Percentiles rank a stretch among this genome's conserved stretches.
Evolutionary conservation across 2,888 invertebrate genomes (phyloP).

Genomic region (Erebia epiphron): DNA sequence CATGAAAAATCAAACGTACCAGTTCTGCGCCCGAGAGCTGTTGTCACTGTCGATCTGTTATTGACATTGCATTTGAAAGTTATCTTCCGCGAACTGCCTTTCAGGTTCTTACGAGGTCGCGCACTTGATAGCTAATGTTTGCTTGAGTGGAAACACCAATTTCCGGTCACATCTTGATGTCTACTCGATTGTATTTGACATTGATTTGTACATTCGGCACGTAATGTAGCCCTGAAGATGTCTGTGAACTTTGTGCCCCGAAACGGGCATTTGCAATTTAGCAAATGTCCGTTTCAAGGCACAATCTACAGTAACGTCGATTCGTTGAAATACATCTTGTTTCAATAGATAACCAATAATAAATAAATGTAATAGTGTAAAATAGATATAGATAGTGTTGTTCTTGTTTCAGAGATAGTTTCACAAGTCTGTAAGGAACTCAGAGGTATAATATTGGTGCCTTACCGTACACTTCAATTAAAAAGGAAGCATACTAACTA

Average conservation of each 20-base stretch:
- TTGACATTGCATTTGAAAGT: constrained; percentile 76
- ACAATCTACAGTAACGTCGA: not conserved
- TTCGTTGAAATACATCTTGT: not conserved
- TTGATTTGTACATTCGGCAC: constrained; percentile 2
- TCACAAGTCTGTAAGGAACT: no score
- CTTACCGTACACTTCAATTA: no score
- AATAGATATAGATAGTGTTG: no score
- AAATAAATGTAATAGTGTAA: no score
- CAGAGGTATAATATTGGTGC: no score
- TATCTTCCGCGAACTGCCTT: constrained; percentile 60
- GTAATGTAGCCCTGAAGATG: not conserved
- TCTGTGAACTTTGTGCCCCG: not conserved
- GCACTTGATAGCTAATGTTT: constrained; percentile 46
- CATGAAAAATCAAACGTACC: constrained; percentile 38
- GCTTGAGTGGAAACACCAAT: constrained; percentile 18
- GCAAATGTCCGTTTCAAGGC: no score
- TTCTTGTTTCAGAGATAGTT: no score
- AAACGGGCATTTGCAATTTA: no score
- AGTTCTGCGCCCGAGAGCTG: constrained; percentile 26
- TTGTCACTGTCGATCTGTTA: constrained; percentile 49
- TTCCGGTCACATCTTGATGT: constrained; percentile 25
- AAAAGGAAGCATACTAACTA: no score
- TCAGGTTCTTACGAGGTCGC: constrained; percentile 60
- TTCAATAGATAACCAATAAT: no score
- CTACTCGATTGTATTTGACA: constrained; percentile 13